phyloP scores from a whole-genome alignment of 2,888 invertebrate genomes.

The Entomobrya proxima region DNA sequence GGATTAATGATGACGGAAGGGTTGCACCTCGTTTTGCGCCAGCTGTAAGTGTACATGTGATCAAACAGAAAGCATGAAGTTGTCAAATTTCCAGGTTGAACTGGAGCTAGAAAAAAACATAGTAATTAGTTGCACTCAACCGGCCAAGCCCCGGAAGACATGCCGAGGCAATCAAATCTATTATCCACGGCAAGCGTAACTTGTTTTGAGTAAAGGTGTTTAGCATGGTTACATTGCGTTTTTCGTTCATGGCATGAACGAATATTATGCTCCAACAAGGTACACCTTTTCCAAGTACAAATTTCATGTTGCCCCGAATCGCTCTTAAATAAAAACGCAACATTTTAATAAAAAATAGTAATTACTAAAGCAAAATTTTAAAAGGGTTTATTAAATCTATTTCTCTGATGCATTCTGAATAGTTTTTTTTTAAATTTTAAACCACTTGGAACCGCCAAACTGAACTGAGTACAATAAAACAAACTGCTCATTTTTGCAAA shows the following conservation, averaged over 20 bases:
- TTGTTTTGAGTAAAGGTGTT: background rate
- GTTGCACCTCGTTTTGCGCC: background rate
- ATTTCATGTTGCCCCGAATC: too few relatives aligned
- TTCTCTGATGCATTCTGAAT: too few relatives aligned
- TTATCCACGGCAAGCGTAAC: constrained; percentile 19
- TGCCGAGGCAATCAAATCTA: constrained; percentile 18
- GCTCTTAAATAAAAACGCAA: too few relatives aligned
- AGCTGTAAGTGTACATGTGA: background rate
- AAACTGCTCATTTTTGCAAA: constrained; percentile 26
- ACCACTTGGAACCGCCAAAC: background rate
- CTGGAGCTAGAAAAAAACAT: background rate
- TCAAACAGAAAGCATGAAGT: background rate
- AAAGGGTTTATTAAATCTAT: too few relatives aligned
- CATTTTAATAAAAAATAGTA: too few relatives aligned
- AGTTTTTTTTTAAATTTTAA: too few relatives aligned
- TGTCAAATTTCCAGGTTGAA: constrained; percentile 9
- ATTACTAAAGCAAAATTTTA: too few relatives aligned
- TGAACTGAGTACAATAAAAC: background rate
- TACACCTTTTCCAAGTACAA: too few relatives aligned
- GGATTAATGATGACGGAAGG: constrained; percentile 34
- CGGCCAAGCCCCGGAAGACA: constrained; percentile 47
- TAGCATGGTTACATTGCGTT: background rate
- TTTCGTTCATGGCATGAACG: too few relatives aligned
- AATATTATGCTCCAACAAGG: too few relatives aligned
- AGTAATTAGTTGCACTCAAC: background rate